Evolutionary conservation across 1,140 invertebrate genomes (phyloP), one percentile per base, ranked within the genome.

Genomic region (Cylas formicarius): DNA sequence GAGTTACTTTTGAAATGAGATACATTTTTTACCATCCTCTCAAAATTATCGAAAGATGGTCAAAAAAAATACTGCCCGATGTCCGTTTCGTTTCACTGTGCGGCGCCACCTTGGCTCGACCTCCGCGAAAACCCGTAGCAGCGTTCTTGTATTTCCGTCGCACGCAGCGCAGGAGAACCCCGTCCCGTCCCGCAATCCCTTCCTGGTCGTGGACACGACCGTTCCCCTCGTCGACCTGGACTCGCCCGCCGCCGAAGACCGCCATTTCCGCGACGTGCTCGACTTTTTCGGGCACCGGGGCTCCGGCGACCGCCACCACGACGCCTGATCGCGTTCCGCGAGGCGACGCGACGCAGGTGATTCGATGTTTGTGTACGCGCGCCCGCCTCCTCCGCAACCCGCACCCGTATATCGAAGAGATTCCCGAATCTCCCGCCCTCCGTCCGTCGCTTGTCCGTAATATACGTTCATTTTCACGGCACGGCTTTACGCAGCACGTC

Each of bases 121-220:
- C n/a, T n/a, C n/a, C n/a, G n/a, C n/a, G n/a, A n/a, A n/a, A n/a
- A n/a, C n/a, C n/a, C n/a, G n/a, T n/a, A n/a, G n/a, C n/a, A n/a
- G n/a, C 2, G 35, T 23, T 21, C 11, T 38, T 35, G 13, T 43
- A 44, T 35, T 67, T 71, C 72, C 63, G 75, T 67, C 68, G 74
- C 78, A 81, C 80, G 78, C 78, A 76, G 76, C 77, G 67, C 66
- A 62, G 50, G 62, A 57, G 37, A 53, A 44, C 38, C 42, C 28
- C 14, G 35, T 27, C 16, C 44, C 51, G 39, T 67, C 70, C 58
- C 70, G 67, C 48, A 74, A 73, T 66, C 72, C 72, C 26, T 75
- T 75, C 55, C 69, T 72, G 52, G 66, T 68, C 46, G 72, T 74
- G 33, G 62, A 68, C 66, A 61, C 60, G 57, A 38, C 58, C 49